Percentiles rank a stretch among this genome's conserved stretches.
Evolutionary conservation across 2,888 invertebrate genomes (phyloP).

Genomic region (Choreutis nemorana): DNA sequence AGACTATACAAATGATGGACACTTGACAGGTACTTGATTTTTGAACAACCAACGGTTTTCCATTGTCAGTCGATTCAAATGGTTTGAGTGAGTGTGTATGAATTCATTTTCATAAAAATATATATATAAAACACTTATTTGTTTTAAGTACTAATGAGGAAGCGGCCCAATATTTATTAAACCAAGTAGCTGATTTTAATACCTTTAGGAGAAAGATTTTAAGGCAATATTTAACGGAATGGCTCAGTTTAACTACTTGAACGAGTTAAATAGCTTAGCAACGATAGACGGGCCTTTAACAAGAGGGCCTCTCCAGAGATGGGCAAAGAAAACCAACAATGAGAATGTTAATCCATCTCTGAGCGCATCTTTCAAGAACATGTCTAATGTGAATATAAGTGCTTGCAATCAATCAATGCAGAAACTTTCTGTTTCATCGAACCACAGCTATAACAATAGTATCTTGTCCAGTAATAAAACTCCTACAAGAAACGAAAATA

Average conservation of each 20-base stretch:
- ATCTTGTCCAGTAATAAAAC: slow-evolving; percentile 65
- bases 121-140: too few relatives aligned
- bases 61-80: background rate
- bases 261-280: slow-evolving; percentile 79
- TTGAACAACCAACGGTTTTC: slow-evolving; percentile 1
- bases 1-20: background rate
- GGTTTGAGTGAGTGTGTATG: too few relatives aligned
- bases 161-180: too few relatives aligned
- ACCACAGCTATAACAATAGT: slow-evolving; percentile 60
- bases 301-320: slow-evolving; percentile 79
- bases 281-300: slow-evolving; percentile 82
- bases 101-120: too few relatives aligned
- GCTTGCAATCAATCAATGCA: slow-evolving; percentile 71
- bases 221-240: slow-evolving; percentile 43
- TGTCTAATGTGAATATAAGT: slow-evolving; percentile 64
- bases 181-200: too few relatives aligned
- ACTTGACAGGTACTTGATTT: background rate
- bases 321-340: slow-evolving; percentile 77
- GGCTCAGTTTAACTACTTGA: slow-evolving; percentile 83
- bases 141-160: too few relatives aligned
- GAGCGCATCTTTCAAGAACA: slow-evolving; percentile 49
- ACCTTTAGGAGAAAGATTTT: too few relatives aligned
- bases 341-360: slow-evolving; percentile 64
- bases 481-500: slow-evolving; percentile 53
- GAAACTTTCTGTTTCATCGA: slow-evolving; percentile 67